Evolutionary conservation across 2,888 invertebrate species (phyloP).

Genomic region (Megastigmus dorsalis): DNA sequence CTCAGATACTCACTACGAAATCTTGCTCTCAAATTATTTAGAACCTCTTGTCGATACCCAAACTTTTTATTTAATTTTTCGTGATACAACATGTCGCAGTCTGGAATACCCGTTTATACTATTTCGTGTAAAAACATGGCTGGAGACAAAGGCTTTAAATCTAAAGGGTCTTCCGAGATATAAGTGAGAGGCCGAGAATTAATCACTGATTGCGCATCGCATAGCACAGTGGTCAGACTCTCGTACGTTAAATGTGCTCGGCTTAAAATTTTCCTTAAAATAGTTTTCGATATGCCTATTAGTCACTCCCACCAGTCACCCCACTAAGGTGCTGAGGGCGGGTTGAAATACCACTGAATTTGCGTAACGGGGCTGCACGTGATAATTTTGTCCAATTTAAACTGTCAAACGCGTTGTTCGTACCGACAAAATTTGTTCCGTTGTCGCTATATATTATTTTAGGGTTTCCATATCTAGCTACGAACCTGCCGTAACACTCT

Average conservation of each 20-base stretch:
- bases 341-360: conserved; percentile 36
- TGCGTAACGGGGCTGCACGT: too few species aligned
- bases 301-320: conserved; percentile 22
- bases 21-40: background rate
- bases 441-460: too few species aligned
- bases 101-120: background rate
- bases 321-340: conserved; percentile 34
- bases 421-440: conserved; percentile 23
- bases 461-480: too few species aligned
- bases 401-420: background rate
- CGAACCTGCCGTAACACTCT: too few species aligned
- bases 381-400: conserved; percentile 22
- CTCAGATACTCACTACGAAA: background rate
- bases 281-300: background rate
- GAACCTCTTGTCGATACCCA: background rate
- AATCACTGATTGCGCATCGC: conserved; percentile 21
- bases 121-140: background rate
- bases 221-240: background rate
- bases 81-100: background rate
- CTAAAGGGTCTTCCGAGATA: background rate
- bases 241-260: background rate
- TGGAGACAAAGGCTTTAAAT: background rate
- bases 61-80: background rate
- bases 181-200: conserved; percentile 56
- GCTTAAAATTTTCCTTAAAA: background rate